These are phyloP conservation scores for Nasonia giraulti DNA, from an alignment of 1,140 invertebrate species.

Conservation along the genomic window DNA sequence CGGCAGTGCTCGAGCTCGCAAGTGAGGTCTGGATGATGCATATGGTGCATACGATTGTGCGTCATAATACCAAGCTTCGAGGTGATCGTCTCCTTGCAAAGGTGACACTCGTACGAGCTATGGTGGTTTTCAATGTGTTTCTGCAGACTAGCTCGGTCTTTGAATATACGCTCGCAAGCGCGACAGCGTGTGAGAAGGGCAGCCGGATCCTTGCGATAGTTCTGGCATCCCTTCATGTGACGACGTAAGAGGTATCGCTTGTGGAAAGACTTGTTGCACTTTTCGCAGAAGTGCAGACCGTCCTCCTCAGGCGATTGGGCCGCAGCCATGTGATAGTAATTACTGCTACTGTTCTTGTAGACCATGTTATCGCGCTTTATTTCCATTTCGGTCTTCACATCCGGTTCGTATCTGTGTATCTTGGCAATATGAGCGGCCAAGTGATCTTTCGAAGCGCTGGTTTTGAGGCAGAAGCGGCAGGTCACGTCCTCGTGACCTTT, in stretches of 20 bases:
- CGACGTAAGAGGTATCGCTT: conserved; percentile 75
- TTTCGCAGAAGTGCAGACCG: conserved; percentile 74
- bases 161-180: conserved; percentile 77
- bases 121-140: conserved; percentile 77
- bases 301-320: conserved; percentile 69
- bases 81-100: conserved; percentile 75
- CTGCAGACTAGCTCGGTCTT: conserved; percentile 75
- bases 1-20: conserved; percentile 72
- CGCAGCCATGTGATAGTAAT: conserved; percentile 23
- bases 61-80: conserved; percentile 78
- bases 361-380: conserved; percentile 37
- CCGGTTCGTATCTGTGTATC: conserved; percentile 74
- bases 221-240: conserved; percentile 77
- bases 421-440: conserved; percentile 77
- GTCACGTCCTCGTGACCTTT: conserved; percentile 78
- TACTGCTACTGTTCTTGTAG: conserved; percentile 58
- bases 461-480: conserved; percentile 77
- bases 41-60: conserved; percentile 77
- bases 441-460: conserved; percentile 78
- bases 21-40: conserved; percentile 75
- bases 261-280: conserved; percentile 76
- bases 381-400: conserved; percentile 55
- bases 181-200: conserved; percentile 74
- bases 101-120: conserved; percentile 75
- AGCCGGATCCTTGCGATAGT: conserved; percentile 74